Base-by-base conservation (phyloP, 2,888 invertebrate species). In the Timema podura region DNA sequence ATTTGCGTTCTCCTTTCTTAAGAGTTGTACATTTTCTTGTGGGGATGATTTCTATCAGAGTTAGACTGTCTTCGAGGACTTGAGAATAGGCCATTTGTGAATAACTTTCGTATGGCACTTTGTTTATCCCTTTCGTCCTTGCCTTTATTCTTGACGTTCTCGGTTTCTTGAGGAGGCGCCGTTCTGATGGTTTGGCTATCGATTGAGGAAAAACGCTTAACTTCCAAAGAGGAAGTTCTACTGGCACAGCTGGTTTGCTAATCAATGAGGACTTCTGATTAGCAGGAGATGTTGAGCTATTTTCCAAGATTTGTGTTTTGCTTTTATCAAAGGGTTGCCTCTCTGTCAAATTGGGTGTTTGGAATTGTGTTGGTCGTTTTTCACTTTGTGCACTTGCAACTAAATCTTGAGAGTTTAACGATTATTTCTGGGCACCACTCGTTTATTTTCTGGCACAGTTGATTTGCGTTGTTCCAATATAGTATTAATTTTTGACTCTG, bases 101-200 rank as follows among this genome's bases (percentile, higher is more conserved):
- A 44, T 16, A 69, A 48, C 9, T 57, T 45, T 16, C 69, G 15
- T 30, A 69, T 65, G 10, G 61, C 68, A 48, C 61, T 61, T 15
- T 61, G 68, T n/a, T 68, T 68, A 9, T 68, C 68, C 61, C 64
- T 68, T 45, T 61, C 61, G 44, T 61, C 61, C 45, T 61, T 30
- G 16, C 61, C 45, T 45, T 45, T 16, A 44, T 46, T 67, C 67
- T 46, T 16, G 8, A 51, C 67, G 10, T 44, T 15, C 54, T 30
- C 30, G 10, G 9, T 67, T 44, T 46, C 54, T 54, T 46, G 46
- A 44, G 54, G 49, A 45, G 67, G 15, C 67, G 67, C 67, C 67
- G 67, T 67, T 67, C 49, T 67, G 54, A 46, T 46, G 57, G 57
- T 49, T 67, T 44, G 46, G 8, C 11, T 54, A n/a, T 11, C 44